Evolutionary conservation across 1,140 invertebrate genomes (phyloP).

Genomic region (Augochlora pura): DNA sequence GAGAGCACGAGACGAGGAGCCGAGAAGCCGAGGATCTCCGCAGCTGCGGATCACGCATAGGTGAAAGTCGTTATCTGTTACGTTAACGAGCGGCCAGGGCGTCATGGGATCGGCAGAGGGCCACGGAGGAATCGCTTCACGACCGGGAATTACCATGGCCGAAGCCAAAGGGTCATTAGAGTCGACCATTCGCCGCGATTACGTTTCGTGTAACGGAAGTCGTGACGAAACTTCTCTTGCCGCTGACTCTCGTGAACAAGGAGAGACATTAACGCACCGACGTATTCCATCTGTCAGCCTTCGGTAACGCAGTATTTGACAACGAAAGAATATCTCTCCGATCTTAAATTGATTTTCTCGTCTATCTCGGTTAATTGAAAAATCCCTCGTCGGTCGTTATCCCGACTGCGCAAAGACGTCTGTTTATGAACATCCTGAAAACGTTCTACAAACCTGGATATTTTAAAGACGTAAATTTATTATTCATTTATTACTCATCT

Average conservation of each 20-base stretch:
- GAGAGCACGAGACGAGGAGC: neutral
- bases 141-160: conserved; percentile 35
- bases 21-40: neutral
- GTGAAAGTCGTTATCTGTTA: conserved; percentile 49
- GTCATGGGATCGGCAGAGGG: conserved; percentile 18
- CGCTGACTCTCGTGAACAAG: neutral
- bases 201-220: conserved; percentile 46
- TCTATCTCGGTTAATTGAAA: no score
- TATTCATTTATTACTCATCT: no score
- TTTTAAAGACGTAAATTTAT: no score
- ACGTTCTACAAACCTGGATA: no score
- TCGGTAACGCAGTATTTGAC: no score
- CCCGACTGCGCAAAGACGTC: no score
- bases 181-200: conserved; percentile 31
- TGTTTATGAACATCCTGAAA: no score
- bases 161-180: conserved; percentile 39
- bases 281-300: no score
- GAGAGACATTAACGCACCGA: neutral
- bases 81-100: conserved; percentile 31
- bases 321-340: no score
- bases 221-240: conserved; percentile 29
- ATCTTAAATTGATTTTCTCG: no score
- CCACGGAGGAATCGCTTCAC: neutral
- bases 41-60: conserved; percentile 27
- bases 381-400: no score